These are phyloP conservation scores for Apaloderma vittatum DNA, from an alignment of 2,113 vertebrate species.

Conservation along the genomic window DNA sequence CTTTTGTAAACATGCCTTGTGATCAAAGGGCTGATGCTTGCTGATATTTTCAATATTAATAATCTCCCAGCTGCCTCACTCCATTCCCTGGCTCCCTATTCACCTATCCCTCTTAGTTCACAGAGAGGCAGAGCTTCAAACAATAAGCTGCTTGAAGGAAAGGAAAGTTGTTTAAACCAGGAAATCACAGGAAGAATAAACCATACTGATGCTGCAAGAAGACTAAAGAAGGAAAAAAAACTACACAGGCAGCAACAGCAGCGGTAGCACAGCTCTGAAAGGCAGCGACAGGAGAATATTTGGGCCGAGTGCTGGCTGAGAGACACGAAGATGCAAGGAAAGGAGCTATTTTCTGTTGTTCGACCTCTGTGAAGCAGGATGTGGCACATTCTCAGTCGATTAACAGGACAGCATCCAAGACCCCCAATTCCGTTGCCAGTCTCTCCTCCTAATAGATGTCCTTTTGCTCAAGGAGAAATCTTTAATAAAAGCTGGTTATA, in stretches of 20 bases:
- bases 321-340: not conserved
- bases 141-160: not conserved
- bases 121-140: not conserved
- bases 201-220: not conserved
- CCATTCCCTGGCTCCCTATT: not conserved
- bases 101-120: not conserved
- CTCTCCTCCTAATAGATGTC: not conserved
- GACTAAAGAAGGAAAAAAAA: not conserved
- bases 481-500: not conserved
- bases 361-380: not conserved
- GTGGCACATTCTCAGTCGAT: not conserved
- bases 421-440: not conserved
- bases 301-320: not conserved
- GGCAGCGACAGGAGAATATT: not conserved
- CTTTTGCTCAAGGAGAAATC: slow-evolving; percentile 43
- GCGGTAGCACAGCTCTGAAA: not conserved
- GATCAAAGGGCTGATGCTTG: slow-evolving; percentile 59
- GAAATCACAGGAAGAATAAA: not conserved
- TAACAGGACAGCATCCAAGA: not conserved
- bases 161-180: not conserved
- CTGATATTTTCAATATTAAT: slow-evolving; percentile 59
- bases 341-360: not conserved
- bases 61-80: slow-evolving; percentile 56
- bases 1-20: slow-evolving; percentile 50
- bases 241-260: not conserved